A percentile compares a stretch with the other conserved stretches of the same genome.
These are phyloP conservation scores for Hyposmocoma kahamanoa DNA, from an alignment of 1,140 invertebrate genomes.

Conservation along the genomic window DNA sequence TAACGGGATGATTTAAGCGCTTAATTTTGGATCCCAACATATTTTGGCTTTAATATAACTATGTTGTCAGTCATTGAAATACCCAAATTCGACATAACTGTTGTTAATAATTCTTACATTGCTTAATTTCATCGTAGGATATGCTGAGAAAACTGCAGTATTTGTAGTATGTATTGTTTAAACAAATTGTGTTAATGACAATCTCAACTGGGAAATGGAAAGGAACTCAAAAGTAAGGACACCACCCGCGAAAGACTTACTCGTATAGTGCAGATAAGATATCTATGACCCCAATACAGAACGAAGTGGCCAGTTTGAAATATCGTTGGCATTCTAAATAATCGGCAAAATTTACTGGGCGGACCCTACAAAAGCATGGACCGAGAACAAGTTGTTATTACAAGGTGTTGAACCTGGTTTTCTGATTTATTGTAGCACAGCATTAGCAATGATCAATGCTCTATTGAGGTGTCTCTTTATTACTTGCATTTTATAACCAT, in stretches of 20 bases:
- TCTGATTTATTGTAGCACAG: constrained; percentile 33
- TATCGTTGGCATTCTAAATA: constrained; percentile 31
- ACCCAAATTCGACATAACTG: too few relatives aligned
- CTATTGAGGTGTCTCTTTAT: constrained; percentile 26
- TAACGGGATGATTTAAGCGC: constrained; percentile 43
- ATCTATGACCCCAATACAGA: constrained; percentile 30
- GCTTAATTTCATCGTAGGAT: too few relatives aligned
- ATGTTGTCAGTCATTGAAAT: too few relatives aligned
- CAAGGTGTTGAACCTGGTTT: constrained; percentile 40
- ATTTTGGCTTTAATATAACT: too few relatives aligned
- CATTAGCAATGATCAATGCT: constrained; percentile 38
- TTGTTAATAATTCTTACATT: too few relatives aligned
- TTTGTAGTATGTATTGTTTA: too few relatives aligned
- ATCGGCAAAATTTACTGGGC: constrained; percentile 28
- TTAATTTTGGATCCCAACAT: constrained; percentile 18
- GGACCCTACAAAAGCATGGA: constrained; percentile 29
- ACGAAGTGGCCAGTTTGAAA: constrained; percentile 26
- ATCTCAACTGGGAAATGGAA: too few relatives aligned
- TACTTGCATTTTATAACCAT: constrained; percentile 20
- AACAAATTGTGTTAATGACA: too few relatives aligned
- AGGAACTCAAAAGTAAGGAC: constrained; percentile 26
- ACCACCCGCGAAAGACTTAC: constrained; percentile 18
- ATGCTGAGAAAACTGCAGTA: too few relatives aligned
- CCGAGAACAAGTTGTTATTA: constrained; percentile 42
- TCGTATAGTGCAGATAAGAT: constrained; percentile 23